Conservation (phyloP, 2,113 vertebrate species). For the Crypturellus undulatus region DNA sequence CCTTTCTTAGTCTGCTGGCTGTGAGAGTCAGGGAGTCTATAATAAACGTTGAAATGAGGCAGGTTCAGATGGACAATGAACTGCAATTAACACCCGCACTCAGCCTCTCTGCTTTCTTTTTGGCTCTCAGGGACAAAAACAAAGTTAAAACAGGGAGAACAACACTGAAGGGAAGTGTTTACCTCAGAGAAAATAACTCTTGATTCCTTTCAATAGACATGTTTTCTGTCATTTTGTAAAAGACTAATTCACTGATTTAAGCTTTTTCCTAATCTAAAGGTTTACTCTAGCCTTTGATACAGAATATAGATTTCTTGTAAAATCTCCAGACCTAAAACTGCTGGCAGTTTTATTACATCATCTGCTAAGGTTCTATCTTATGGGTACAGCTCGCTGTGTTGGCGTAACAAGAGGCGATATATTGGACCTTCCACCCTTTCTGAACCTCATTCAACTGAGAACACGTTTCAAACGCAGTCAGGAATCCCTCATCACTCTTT, state of each 20-base stretch:
- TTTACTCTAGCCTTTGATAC: neutral
- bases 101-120: neutral
- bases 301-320: neutral
- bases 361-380: neutral
- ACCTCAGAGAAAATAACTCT: neutral
- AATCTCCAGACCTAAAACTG: conserved; percentile 1
- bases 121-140: neutral
- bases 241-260: neutral
- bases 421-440: neutral
- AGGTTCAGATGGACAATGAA: neutral
- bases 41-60: neutral
- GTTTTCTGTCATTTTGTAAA: neutral
- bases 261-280: neutral
- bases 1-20: neutral
- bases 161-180: neutral
- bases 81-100: neutral
- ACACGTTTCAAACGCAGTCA: neutral
- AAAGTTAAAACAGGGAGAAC: neutral
- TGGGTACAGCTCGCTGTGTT: neutral
- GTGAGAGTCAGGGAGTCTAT: neutral
- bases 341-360: conserved; percentile 17
- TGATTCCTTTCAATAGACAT: neutral
- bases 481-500: neutral
- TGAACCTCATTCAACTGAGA: neutral
- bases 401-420: neutral